phyloP scores from a whole-genome alignment of 2,113 vertebrate genomes.

The Heptranchias perlo region DNA sequence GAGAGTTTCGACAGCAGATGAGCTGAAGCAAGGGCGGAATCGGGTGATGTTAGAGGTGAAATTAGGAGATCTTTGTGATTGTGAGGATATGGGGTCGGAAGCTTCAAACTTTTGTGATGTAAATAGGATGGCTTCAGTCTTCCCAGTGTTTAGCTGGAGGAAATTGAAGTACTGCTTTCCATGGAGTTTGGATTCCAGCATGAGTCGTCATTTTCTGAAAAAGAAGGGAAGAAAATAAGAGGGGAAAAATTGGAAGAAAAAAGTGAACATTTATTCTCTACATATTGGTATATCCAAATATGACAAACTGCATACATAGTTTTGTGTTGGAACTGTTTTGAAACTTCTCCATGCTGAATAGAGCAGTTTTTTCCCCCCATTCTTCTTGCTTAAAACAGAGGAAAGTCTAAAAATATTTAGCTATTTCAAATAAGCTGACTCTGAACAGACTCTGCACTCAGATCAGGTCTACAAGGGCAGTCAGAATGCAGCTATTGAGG shows the following conservation, averaged over 20 bases:
- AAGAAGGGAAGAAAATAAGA: neutral
- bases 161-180: neutral
- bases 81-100: neutral
- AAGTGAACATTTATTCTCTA: neutral
- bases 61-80: neutral
- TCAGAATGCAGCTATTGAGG: no score
- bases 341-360: no score
- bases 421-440: no score
- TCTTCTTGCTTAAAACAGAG: no score
- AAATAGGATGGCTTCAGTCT: neutral
- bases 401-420: no score
- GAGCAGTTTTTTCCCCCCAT: no score
- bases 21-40: neutral
- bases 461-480: no score
- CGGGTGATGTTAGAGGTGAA: no score
- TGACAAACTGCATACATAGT: neutral
- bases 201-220: neutral
- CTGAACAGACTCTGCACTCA: no score
- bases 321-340: no score
- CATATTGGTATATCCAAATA: neutral
- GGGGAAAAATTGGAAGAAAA: neutral
- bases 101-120: no score
- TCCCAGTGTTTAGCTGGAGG: no score
- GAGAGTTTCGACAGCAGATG: neutral
- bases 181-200: neutral